Evolutionary conservation across 2,113 vertebrate species (phyloP).

Genomic region (Tricholaema leucomelas): DNA sequence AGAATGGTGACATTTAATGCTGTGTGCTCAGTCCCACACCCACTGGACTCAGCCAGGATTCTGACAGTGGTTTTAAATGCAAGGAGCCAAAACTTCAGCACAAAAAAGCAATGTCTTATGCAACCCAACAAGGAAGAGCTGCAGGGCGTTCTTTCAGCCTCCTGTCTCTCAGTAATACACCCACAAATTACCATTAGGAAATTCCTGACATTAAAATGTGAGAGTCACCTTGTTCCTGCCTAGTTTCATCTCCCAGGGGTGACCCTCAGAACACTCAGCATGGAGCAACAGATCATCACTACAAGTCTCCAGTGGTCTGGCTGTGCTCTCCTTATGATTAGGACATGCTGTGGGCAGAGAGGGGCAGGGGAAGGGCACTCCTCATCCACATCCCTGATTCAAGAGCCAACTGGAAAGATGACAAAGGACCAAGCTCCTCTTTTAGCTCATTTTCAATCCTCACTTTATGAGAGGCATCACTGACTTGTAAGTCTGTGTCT

Average conservation of each 20-base stretch:
- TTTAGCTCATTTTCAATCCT: background rate
- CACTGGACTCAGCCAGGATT: background rate
- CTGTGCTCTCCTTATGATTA: rapidly evolving
- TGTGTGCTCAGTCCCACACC: background rate
- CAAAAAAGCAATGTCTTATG: background rate
- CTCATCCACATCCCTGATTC: background rate
- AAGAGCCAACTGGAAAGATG: background rate
- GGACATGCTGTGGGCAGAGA: background rate
- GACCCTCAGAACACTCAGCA: rapidly evolving
- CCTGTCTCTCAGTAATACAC: background rate
- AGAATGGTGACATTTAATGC: background rate
- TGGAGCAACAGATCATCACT: background rate
- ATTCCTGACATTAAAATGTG: background rate
- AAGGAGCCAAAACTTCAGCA: background rate
- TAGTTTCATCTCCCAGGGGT: background rate
- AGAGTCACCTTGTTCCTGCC: background rate
- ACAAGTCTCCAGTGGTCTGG: background rate
- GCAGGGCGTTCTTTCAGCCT: background rate
- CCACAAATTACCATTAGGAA: background rate
- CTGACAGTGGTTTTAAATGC: background rate
- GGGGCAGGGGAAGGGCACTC: background rate
- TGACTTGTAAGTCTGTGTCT: no score
- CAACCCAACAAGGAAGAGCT: background rate
- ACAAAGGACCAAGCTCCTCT: background rate
- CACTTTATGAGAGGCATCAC: background rate